Evolutionary conservation across 2,888 invertebrate genomes (phyloP), one percentile per base, ranked within the genome.

Genomic region (Drosophila mimica): DNA sequence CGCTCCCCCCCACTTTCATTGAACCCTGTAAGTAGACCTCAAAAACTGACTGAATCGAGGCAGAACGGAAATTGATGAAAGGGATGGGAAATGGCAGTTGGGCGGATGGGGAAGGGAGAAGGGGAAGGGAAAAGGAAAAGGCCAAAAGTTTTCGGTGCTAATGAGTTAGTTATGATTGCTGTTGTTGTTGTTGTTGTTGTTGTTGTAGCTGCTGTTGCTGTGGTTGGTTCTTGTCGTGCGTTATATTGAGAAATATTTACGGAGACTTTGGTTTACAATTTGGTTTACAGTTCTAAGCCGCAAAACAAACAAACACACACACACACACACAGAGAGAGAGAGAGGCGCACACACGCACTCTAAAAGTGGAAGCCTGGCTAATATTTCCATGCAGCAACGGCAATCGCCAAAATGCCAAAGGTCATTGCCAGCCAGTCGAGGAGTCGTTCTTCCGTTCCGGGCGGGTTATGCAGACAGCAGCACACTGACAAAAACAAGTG

Each of bases 151-250:
- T 81, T 64, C 58, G 67, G 66, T 85, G 83, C 73, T 86, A 85
- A 85, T 85, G 87, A 88, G 83, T 77, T 88, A 74, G 76, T 86
- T 83, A 69, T 83, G 74, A 66, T 77, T 70, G 63, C 67, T 62
- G 69, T 51, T 15, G n/a, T n/a, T 2, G 40, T 43, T 6, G 20
- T 13, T 20, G 17, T 20, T 20, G 20, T 13, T 20, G 20, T 1
- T 20, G 40, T 5, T 4, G 5, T 11, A 17, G 17, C 43, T 53
- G 72, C 65, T 60, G 31, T 8, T 8, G 65, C 63, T n/a, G 40
- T 40, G n/a, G 40, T 40, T n/a, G 40, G 5, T 20, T 11, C n/a
- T 20, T 43, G 4, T 15, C 25, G 8, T 4, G 46, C 46, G 4
- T 46, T 46, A 15, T 28, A 49, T 72, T 82, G 66, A 48, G 60